Evolutionary conservation across 2,797 vertebrate species (phyloP), one percentile per base, ranked within the genome.

Genomic region (Lutjanus campechanus): DNA sequence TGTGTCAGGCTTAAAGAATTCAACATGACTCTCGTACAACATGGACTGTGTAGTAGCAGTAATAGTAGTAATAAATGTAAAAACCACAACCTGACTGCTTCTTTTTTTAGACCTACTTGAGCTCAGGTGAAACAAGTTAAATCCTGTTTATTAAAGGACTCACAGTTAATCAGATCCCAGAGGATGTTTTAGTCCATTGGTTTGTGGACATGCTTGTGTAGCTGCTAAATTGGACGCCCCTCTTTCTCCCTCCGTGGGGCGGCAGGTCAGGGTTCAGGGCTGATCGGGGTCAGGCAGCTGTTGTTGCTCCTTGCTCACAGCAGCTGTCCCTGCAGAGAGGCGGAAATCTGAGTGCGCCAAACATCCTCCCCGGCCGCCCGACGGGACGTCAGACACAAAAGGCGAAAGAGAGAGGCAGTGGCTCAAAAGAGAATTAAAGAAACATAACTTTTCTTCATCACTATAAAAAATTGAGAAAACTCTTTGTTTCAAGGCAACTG

Each of bases 271-370:
- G 66, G 90, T 25, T 91, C 75, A 70, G 75, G 79, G 81, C 80
- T 47, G 67, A 85, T 53, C 1, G 2, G 87, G 92, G 90, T 93
- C 86, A 91, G 81, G 87, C 93, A 94, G 93, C 95, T 95, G 94
- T 94, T 95, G 93, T 92, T 95, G 92, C 90, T 90, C 73, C 77
- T 81, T 36, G 55, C 82, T 90, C 87, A 19, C 78, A 83, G 87
- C 93, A 89, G 92, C 89, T 94, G 90, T 90, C 81, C 89, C 88
- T 41, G 82, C 69, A 15, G 88, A 82, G 90, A 86, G 73, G 81
- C 46, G 73, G 87, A 90, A 94, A 91, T 90, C 83, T 87, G 87
- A 89, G 78, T 69, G 25, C 55, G 40, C 20, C 72, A 83, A 85
- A 91, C 71, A 85, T 89, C 79, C 77, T 68, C 3, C 29, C 4